phyloP scores from a whole-genome alignment of 2,797 vertebrate species.

The Gadopsis marmoratus region DNA sequence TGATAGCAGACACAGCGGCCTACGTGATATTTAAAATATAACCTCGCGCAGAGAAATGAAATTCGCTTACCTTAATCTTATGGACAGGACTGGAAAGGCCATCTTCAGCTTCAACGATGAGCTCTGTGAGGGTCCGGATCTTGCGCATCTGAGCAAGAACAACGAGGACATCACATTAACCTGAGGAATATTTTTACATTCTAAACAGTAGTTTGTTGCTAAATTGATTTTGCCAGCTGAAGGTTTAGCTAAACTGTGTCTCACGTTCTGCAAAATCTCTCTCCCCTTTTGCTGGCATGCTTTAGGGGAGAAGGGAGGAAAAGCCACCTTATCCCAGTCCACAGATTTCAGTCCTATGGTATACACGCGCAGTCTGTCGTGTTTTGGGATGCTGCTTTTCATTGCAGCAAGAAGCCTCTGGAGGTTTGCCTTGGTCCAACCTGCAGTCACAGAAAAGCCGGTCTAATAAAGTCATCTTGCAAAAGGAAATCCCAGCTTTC shows the following conservation, averaged over 20 bases:
- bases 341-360: constrained; percentile 83
- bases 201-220: too few relatives aligned
- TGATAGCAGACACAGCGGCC: not conserved
- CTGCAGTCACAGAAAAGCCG: constrained; percentile 57
- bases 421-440: constrained; percentile 87
- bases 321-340: constrained; percentile 91
- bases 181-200: not conserved
- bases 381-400: constrained; percentile 83
- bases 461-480: too few relatives aligned
- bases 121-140: constrained; percentile 88
- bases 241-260: not conserved
- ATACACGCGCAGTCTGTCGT: constrained; percentile 74
- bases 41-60: not conserved
- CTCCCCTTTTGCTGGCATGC: constrained; percentile 90
- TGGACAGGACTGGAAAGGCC: constrained; percentile 83
- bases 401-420: constrained; percentile 86
- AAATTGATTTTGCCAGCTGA: not conserved
- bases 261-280: constrained; percentile 88
- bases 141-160: constrained; percentile 86
- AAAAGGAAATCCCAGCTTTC: not conserved
- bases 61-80: constrained; percentile 81
- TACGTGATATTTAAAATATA: not conserved
- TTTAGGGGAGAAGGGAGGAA: constrained; percentile 89
- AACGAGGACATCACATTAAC: not conserved
- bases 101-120: constrained; percentile 89